Conservation (phyloP, 2,113 vertebrate genomes). For the Pipra filicauda region DNA sequence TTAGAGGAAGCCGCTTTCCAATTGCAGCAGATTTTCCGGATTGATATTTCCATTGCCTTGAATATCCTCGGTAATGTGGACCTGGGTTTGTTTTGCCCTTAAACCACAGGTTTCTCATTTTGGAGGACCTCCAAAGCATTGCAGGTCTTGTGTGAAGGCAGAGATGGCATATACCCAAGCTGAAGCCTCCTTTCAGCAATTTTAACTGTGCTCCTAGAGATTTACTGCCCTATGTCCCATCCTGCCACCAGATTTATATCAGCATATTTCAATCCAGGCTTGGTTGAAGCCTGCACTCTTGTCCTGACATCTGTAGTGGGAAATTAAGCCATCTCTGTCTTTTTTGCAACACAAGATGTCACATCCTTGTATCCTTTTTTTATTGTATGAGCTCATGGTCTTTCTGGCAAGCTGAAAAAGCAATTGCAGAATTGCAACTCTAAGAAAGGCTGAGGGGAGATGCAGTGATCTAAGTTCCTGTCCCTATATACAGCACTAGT, state of each 20-base stretch:
- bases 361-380: not conserved
- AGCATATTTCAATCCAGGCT: slow-evolving; percentile 32
- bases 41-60: slow-evolving; percentile 86
- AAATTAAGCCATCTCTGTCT: slow-evolving; percentile 52
- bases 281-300: slow-evolving; percentile 8
- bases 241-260: slow-evolving; percentile 58
- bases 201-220: slow-evolving; percentile 18
- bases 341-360: not conserved
- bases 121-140: slow-evolving; percentile 48
- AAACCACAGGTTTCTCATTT: slow-evolving; percentile 6
- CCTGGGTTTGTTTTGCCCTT: slow-evolving; percentile 16
- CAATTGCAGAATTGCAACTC: slow-evolving; percentile 24
- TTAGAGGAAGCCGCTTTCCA: slow-evolving; percentile 79
- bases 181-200: slow-evolving; percentile 40
- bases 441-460: slow-evolving; percentile 5
- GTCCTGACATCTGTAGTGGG: slow-evolving; percentile 31
- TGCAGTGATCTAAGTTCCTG: not conserved
- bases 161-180: slow-evolving; percentile 41
- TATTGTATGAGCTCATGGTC: slow-evolving; percentile 31
- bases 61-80: slow-evolving; percentile 89
- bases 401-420: slow-evolving; percentile 34
- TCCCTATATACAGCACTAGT: slow-evolving; percentile 9
- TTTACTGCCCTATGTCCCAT: slow-evolving; percentile 49
- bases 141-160: slow-evolving; percentile 42
- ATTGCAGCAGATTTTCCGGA: slow-evolving; percentile 77